Base-by-base conservation (phyloP, 2,888 invertebrate genomes). In the Leuctra nigra region DNA sequence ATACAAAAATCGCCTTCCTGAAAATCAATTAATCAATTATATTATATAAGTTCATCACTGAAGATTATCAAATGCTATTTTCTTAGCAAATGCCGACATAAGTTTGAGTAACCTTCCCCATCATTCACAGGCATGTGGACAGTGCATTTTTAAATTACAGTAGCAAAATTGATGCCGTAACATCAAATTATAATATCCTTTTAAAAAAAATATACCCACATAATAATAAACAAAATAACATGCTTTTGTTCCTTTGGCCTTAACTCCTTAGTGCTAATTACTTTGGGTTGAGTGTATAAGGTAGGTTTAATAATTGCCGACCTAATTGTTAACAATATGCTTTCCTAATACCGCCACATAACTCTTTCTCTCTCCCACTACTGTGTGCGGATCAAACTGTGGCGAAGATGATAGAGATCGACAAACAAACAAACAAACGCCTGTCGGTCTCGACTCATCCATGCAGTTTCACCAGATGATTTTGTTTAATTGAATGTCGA, bases 231-330 rank as follows among this genome's bases (percentile, higher is more conserved):
- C 20, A 16, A 25, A 47, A 14, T 13, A n/a, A 29, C 18, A 20
- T 33, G 50, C 35, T 29, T 4, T 50, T 50, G 50, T 50, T 50
- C 4, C 50, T 33, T n/a, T 50, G 35, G 14, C 50, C 50, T 50
- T 13, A 50, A 24, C 24, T 18, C 9, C 18, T 25, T 23, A 9
- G 25, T 25, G 25, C 14, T 29, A 14, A 29, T 29, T 35, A 20
- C 35, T 35, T 2, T 33, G 11, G 33, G 35, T 20, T 7, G 6
- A 33, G 20, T n/a, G 20, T 29, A 29, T 29, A 18, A 16, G 14
- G 41, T 41, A 41, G 18, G 13, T 33, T 18, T 9, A 50, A 35
- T 50, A 50, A 50, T 50, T 35, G 22, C 33, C 18, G 50, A 50
- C 18, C 33, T 18, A 50, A 50, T 20, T 50, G 50, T 35, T 7